These are phyloP conservation scores for Chionoecetes opilio DNA, from an alignment of 1,140 invertebrate species.

Conservation along the genomic window DNA sequence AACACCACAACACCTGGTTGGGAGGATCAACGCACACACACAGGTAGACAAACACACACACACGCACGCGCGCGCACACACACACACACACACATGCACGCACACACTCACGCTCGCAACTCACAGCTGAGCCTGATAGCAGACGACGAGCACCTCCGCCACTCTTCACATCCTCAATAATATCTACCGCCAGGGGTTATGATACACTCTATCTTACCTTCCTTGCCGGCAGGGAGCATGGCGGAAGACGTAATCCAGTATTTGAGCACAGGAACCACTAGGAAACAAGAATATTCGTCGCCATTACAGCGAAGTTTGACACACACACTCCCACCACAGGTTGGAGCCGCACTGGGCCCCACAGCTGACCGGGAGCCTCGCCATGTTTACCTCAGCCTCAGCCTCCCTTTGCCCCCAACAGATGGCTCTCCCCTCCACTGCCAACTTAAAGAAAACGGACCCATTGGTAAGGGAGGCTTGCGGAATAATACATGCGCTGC, in stretches of 20 bases:
- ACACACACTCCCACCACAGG: slow-evolving; percentile 71
- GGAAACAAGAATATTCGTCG: slow-evolving; percentile 70
- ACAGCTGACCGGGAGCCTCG: slow-evolving; percentile 69
- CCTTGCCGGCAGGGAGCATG: slow-evolving; percentile 51
- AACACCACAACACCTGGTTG: background rate
- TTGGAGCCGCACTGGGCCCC: slow-evolving; percentile 65
- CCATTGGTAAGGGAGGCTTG: background rate
- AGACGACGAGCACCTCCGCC: background rate
- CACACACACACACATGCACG: background rate
- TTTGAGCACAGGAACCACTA: slow-evolving; percentile 72
- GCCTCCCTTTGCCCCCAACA: slow-evolving; percentile 35
- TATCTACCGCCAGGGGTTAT: background rate
- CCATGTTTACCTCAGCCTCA: slow-evolving; percentile 59
- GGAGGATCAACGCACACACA: background rate
- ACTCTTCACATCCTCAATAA: slow-evolving; percentile 35
- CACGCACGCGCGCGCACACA: slow-evolving; percentile 19
- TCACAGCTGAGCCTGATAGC: slow-evolving; percentile 39
- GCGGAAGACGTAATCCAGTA: slow-evolving; percentile 72
- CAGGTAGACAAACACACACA: background rate
- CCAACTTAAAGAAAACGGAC: slow-evolving; percentile 53
- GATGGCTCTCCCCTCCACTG: slow-evolving; percentile 43
- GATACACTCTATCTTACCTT: slow-evolving; percentile 46
- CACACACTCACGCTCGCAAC: slow-evolving; percentile 32
- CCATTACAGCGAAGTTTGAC: slow-evolving; percentile 66
- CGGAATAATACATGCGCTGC: slow-evolving; percentile 43